phyloP scores from a whole-genome alignment of 2,888 invertebrate species.

The Thumatha senex region DNA sequence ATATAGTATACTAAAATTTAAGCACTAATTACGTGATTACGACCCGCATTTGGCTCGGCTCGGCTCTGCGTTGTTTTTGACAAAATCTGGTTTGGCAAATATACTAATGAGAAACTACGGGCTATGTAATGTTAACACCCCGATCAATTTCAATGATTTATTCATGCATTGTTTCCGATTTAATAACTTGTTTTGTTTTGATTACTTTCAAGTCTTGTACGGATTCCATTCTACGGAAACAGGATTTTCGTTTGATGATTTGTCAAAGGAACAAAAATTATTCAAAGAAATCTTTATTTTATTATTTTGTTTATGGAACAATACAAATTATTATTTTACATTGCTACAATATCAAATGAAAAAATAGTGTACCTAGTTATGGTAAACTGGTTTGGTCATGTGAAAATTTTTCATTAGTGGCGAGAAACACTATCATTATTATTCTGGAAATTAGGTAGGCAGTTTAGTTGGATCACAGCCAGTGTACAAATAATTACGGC shows the following conservation, averaged over 20 bases:
- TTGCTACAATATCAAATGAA: too few species aligned
- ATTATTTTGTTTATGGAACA: too few species aligned
- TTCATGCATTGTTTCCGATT: slow-evolving; percentile 7
- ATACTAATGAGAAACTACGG: slow-evolving; percentile 50
- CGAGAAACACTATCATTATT: too few species aligned
- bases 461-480: too few species aligned
- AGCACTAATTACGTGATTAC: slow-evolving; percentile 35
- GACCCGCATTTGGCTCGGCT: slow-evolving; percentile 56
- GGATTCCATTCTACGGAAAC: slow-evolving; percentile 5
- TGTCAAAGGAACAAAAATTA: slow-evolving; percentile 7
- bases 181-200: slow-evolving; percentile 6
- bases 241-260: slow-evolving; percentile 5
- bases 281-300: neutral
- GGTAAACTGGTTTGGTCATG: too few species aligned
- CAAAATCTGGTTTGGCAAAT: slow-evolving; percentile 55
- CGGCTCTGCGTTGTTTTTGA: slow-evolving; percentile 47
- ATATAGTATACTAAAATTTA: slow-evolving; percentile 26
- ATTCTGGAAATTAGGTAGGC: too few species aligned
- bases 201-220: slow-evolving; percentile 8
- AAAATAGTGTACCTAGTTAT: too few species aligned
- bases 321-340: too few species aligned
- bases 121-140: slow-evolving; percentile 29
- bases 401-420: too few species aligned
- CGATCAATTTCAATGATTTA: slow-evolving; percentile 31
- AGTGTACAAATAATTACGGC: too few species aligned